phyloP scores from a whole-genome alignment of 2,888 invertebrate genomes.

The Suillia variegata region DNA sequence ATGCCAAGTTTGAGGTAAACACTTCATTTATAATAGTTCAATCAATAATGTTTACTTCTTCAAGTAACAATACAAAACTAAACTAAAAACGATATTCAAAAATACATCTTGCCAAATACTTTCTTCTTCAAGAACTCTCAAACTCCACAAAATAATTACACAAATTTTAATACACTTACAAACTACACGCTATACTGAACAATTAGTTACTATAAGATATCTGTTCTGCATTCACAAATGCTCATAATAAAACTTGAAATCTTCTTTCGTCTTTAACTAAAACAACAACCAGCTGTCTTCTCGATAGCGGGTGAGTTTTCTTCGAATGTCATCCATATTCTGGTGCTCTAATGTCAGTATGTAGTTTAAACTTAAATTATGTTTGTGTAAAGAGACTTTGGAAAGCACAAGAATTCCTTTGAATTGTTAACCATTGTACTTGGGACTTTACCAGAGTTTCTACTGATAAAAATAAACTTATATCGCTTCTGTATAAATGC shows the following conservation, averaged over 20 bases:
- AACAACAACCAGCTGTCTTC: slow-evolving; percentile 62
- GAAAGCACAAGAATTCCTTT: no score
- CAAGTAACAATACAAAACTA: no score
- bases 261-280: slow-evolving; percentile 26
- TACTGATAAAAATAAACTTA: no score
- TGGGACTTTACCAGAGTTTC: no score
- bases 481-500: no score
- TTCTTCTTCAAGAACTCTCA: slow-evolving; percentile 11
- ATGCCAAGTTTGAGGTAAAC: slow-evolving; percentile 92
- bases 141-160: no score
- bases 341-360: slow-evolving; percentile 8
- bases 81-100: not conserved
- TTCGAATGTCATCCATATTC: not conserved
- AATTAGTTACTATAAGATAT: no score
- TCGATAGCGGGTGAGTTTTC: slow-evolving; percentile 63
- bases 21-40: not conserved
- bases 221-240: no score
- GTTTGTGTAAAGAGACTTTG: no score
- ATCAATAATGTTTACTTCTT: not conserved
- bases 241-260: slow-evolving; percentile 17
- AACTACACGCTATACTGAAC: no score
- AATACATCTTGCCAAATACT: slow-evolving; percentile 2
- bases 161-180: no score
- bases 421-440: no score
- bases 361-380: not conserved